Evolutionary conservation across 2,797 vertebrate species (phyloP).

Genomic region (Galago senegalensis): DNA sequence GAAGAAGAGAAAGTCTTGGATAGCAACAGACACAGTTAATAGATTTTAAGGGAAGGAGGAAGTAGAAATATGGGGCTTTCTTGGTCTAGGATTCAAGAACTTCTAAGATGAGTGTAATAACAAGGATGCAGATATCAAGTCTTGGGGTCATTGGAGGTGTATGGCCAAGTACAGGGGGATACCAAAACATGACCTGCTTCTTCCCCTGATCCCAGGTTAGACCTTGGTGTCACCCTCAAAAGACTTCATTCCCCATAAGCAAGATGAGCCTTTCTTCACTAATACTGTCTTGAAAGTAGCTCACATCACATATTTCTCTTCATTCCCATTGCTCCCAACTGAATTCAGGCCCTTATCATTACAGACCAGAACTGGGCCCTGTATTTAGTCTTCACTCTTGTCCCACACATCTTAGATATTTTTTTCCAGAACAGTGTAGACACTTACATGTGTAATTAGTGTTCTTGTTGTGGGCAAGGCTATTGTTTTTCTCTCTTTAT

Average conservation of each 20-base stretch:
- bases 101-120: background rate
- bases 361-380: background rate
- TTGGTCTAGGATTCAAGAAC: background rate
- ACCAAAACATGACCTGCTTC: background rate
- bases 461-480: background rate
- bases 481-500: background rate
- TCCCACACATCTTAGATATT: background rate
- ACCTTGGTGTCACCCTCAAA: background rate
- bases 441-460: background rate
- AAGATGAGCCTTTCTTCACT: background rate
- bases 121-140: background rate
- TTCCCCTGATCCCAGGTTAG: background rate
- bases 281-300: background rate
- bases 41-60: background rate
- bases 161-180: background rate
- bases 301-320: background rate
- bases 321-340: background rate
- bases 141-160: background rate
- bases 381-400: background rate
- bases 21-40: background rate
- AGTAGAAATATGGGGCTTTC: background rate
- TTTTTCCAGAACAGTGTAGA: background rate
- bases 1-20: background rate
- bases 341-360: background rate
- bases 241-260: background rate